Evolutionary conservation across 2,888 invertebrate genomes (phyloP).

Genomic region (Caenorhabditis imperialis): DNA sequence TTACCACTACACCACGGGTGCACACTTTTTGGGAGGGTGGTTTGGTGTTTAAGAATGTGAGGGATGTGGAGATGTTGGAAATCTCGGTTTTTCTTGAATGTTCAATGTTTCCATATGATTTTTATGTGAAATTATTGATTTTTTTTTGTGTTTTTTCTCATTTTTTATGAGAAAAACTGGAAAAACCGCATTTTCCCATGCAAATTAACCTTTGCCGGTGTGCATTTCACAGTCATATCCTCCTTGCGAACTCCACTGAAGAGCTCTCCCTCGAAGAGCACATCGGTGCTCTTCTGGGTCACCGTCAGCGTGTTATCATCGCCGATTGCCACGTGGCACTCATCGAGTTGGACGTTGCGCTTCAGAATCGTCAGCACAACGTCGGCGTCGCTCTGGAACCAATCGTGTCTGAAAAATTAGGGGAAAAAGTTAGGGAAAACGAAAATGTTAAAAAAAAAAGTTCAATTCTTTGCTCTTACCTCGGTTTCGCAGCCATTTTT

Average conservation of each 20-base stretch:
- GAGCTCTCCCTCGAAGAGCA: slow-evolving; percentile 57
- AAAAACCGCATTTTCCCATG: too few relatives aligned
- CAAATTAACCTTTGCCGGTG: slow-evolving; percentile 61
- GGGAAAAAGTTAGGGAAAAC: too few relatives aligned
- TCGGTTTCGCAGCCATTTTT: slow-evolving; percentile 21
- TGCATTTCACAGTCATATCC: slow-evolving; percentile 55
- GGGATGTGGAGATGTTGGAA: too few relatives aligned
- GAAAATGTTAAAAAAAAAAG: background rate
- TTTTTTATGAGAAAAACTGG: too few relatives aligned
- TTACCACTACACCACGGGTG: slow-evolving; percentile 1
- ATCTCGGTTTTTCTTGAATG: too few relatives aligned
- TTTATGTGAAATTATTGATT: too few relatives aligned
- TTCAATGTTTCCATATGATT: too few relatives aligned
- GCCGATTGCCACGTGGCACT: slow-evolving; percentile 69
- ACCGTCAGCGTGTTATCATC: slow-evolving; percentile 80
- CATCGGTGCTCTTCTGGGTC: slow-evolving; percentile 81
- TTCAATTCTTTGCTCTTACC: slow-evolving; percentile 4
- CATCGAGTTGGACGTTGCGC: slow-evolving; percentile 84
- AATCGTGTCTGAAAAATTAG: slow-evolving; percentile 69
- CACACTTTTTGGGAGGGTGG: too few relatives aligned
- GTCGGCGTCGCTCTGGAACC: slow-evolving; percentile 80
- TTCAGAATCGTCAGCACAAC: slow-evolving; percentile 84
- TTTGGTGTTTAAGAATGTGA: too few relatives aligned
- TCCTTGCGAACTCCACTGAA: slow-evolving; percentile 44
- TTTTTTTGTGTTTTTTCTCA: too few relatives aligned